These are phyloP conservation scores for Drosophila maculinotata DNA, from an alignment of 2,888 invertebrate genomes.

Conservation along the genomic window DNA sequence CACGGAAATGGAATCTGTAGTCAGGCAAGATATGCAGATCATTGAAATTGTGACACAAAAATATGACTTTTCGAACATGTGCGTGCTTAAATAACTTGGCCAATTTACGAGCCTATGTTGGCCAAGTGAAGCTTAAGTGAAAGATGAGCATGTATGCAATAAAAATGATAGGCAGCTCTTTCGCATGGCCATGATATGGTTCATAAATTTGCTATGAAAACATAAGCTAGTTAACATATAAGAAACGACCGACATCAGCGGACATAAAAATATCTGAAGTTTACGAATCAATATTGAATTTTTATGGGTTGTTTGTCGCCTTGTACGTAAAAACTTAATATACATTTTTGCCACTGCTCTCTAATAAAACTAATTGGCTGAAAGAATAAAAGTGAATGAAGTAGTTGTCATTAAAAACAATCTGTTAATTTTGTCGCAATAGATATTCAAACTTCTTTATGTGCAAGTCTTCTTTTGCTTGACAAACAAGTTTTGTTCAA, in stretches of 20 bases:
- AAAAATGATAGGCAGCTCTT: constrained; percentile 45
- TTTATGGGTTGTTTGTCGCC: constrained; percentile 35
- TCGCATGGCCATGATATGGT: neutral
- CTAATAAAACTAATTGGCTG: neutral
- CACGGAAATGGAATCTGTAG: constrained; percentile 28
- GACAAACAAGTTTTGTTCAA: constrained; percentile 47
- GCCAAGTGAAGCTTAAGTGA: constrained; percentile 64
- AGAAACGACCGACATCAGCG: neutral
- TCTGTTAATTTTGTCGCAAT: constrained; percentile 26
- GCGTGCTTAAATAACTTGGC: constrained; percentile 56
- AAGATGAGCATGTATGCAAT: constrained; percentile 57
- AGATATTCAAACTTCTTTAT: constrained; percentile 13
- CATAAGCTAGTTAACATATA: constrained; percentile 23
- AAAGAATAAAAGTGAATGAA: neutral
- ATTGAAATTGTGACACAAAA: constrained; percentile 55
- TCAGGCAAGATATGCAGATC: constrained; percentile 65
- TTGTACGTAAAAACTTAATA: constrained; percentile 11
- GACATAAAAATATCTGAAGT: constrained; percentile 13
- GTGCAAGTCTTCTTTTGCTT: constrained; percentile 6
- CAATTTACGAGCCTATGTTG: constrained; percentile 59
- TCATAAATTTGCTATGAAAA: constrained; percentile 46
- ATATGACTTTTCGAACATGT: constrained; percentile 57
- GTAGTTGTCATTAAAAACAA: neutral
- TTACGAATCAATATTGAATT: constrained; percentile 43
- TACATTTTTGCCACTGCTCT: neutral